phyloP scores from a whole-genome alignment of 2,888 invertebrate species.

The Lepidocyrtoides sp. region DNA sequence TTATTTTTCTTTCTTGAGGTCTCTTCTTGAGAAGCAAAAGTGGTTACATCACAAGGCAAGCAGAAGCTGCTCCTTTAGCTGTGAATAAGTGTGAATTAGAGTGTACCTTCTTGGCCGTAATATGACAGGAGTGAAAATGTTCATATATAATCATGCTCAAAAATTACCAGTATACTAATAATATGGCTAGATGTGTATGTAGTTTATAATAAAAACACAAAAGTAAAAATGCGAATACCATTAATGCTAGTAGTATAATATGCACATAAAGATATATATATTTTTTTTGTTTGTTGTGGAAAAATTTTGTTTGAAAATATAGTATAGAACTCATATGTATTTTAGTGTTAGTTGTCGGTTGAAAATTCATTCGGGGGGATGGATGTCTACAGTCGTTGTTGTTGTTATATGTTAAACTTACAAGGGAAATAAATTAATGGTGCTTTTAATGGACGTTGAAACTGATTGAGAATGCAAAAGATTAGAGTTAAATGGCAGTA shows the following conservation, averaged over 20 bases:
- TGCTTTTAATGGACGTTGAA: slow-evolving; percentile 76
- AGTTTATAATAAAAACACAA: neutral
- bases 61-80: slow-evolving; percentile 45
- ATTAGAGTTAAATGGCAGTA: slow-evolving; percentile 64
- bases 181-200: neutral
- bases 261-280: neutral
- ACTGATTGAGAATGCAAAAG: slow-evolving; percentile 83
- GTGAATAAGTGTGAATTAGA: slow-evolving; percentile 69
- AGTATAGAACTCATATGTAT: neutral
- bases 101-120: slow-evolving; percentile 50
- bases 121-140: slow-evolving; percentile 61
- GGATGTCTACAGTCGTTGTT: neutral
- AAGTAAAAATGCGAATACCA: too few relatives aligned
- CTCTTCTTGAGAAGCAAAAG: slow-evolving; percentile 68
- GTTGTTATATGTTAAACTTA: neutral
- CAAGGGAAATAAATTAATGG: slow-evolving; percentile 58
- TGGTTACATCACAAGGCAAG: slow-evolving; percentile 73
- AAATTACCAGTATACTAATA: neutral
- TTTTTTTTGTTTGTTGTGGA: neutral
- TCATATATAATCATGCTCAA: neutral
- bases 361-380: neutral
- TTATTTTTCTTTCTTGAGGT: slow-evolving; percentile 80
- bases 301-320: neutral
- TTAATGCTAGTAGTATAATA: neutral
- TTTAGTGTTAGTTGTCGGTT: neutral